phyloP scores from a whole-genome alignment of 2,113 vertebrate genomes.

The Thamnaconus septentrionalis region DNA sequence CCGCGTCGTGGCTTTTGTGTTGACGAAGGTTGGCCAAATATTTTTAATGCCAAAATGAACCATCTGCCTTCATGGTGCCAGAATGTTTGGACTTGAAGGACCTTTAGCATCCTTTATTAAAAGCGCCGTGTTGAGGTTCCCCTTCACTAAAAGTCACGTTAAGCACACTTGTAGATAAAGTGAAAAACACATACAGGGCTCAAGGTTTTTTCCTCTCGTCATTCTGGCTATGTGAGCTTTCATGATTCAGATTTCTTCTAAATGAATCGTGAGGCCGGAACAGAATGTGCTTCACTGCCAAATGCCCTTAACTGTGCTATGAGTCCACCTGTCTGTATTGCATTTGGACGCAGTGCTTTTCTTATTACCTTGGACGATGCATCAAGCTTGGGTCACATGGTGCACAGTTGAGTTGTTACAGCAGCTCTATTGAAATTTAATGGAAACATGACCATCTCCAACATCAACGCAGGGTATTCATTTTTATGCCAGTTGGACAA shows the following conservation, averaged over 20 bases:
- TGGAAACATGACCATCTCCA: constrained; percentile 7
- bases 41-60: constrained; percentile 37
- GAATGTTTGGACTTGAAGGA: constrained; percentile 23
- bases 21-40: too few species aligned
- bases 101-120: constrained; percentile 50
- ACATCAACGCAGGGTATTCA: neutral
- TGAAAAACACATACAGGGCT: constrained; percentile 35
- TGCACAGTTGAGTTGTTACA: constrained; percentile 4
- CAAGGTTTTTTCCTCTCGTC: constrained; percentile 8
- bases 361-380: constrained; percentile 14
- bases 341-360: constrained; percentile 20
- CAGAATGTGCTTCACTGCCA: too few species aligned
- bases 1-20: constrained; percentile 16
- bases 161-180: constrained; percentile 39
- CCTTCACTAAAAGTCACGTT: constrained; percentile 32
- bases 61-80: constrained; percentile 41
- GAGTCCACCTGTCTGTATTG: neutral
- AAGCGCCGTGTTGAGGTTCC: constrained; percentile 30
- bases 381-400: constrained; percentile 10
- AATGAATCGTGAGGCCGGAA: too few species aligned
- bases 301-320: constrained; percentile 9
- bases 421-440: constrained; percentile 22
- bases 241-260: neutral
- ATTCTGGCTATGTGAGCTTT: constrained; percentile 5
- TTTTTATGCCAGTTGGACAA: constrained; percentile 17